Base-by-base conservation (phyloP, 2,113 vertebrate genomes). In the Hiodon tergisus region DNA sequence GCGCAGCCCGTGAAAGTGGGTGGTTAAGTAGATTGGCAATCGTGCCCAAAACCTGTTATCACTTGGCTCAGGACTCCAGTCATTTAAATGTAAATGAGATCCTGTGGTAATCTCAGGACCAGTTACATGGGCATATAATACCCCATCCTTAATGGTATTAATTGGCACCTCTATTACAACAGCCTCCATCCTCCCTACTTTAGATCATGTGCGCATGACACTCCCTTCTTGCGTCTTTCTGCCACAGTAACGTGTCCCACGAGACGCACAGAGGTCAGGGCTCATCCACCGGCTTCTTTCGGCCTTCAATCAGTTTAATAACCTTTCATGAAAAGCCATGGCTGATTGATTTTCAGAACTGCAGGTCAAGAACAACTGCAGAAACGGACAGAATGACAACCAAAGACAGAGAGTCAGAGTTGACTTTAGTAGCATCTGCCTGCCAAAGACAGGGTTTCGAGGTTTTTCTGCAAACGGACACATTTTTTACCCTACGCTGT, bases 21-120 rank as follows among this genome's bases (percentile, higher is more conserved):
- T 76, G 88, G 87, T 83, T 87, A 85, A 89, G 84, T 87, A 84
- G 86, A 87, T 89, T 89, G 88, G 87, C 86, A 81, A 80, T 84
- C 84, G 78, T 83, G 83, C 86, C 83, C 83, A 84, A 89, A 90
- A 86, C 85, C 82, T 84, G 81, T 85, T 84, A 80, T 67, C 78
- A 78, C 83, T 85, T 76, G 81, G 85, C 88, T 83, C 85, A 82
- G 86, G 84, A 85, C 83, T 87, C 83, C 69, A 82, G 81, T 85
- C 78, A 82, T 85, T 86, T 84, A 79, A 87, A 83, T 82, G 78
- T 82, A 85, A 87, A 88, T 78, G 83, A 46, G 53, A 31, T 51
- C 57, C 66, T 60, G 31, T 31, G 55, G 55, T 69, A 61, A 69
- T 69, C 55, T 47, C 48, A 61, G 47, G n/a, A 17, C 66, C 48